Evolutionary conservation across 2,888 invertebrate species (phyloP).

Genomic region (Agrilus biguttatus): DNA sequence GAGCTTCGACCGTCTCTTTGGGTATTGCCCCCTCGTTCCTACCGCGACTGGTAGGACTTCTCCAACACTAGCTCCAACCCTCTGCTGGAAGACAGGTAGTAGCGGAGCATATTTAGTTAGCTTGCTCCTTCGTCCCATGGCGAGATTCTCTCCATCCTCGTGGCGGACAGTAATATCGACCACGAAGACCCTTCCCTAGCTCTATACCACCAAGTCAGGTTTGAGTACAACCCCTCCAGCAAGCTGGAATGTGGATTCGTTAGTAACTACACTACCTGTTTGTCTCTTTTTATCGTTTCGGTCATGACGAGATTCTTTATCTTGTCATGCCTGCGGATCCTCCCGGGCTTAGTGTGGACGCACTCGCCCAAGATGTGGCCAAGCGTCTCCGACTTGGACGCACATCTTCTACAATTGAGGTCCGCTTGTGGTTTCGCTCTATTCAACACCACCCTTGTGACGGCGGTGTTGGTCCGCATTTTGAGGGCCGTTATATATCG

Average conservation of each 20-base stretch:
- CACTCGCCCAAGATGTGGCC: conserved; percentile 19
- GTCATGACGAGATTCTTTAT: conserved; percentile 10
- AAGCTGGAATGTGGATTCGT: conserved; percentile 7
- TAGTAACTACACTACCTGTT: conserved; percentile 8
- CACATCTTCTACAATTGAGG: conserved; percentile 17
- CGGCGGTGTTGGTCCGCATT: too few relatives aligned
- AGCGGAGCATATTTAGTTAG: too few relatives aligned
- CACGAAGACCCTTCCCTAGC: too few relatives aligned
- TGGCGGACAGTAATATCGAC: too few relatives aligned
- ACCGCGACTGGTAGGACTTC: too few relatives aligned
- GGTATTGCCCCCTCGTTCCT: background rate
- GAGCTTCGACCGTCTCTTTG: too few relatives aligned
- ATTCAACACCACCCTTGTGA: conserved; percentile 14
- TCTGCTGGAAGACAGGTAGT: too few relatives aligned
- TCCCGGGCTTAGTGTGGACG: conserved; percentile 9
- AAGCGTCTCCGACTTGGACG: conserved; percentile 16
- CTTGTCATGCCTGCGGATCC: conserved; percentile 14
- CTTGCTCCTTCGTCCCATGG: too few relatives aligned
- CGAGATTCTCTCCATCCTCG: too few relatives aligned
- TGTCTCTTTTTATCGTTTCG: conserved; percentile 4
- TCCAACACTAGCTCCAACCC: too few relatives aligned
- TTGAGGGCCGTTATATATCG: too few relatives aligned
- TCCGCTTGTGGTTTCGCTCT: conserved; percentile 13
- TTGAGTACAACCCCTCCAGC: conserved; percentile 12
- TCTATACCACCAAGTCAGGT: too few relatives aligned